A percentile compares a stretch with the other conserved stretches of the same genome.
These are phyloP conservation scores for Solenopsis invicta DNA, from an alignment of 1,140 invertebrate species.

Conservation along the genomic window DNA sequence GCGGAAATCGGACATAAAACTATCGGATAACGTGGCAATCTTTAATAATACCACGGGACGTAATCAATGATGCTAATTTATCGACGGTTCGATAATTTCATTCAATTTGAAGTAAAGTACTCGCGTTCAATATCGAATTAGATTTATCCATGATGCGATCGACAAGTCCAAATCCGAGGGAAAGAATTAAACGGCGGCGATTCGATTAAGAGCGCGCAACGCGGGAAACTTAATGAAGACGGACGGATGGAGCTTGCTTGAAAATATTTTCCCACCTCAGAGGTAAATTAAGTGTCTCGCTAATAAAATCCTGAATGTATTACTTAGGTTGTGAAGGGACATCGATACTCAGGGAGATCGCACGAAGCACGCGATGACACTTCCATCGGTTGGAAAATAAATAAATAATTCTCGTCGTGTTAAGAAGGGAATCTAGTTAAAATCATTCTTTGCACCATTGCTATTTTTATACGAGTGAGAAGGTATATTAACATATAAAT, in stretches of 20 bases:
- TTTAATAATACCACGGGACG: slow-evolving; percentile 30
- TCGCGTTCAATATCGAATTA: slow-evolving; percentile 5
- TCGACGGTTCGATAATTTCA: slow-evolving; percentile 1
- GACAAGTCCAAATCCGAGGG: neutral
- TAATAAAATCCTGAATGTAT: slow-evolving; percentile 42
- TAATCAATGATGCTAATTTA: slow-evolving; percentile 52
- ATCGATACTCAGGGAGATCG: neutral
- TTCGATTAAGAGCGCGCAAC: slow-evolving; percentile 28
- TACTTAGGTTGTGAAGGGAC: slow-evolving; percentile 19
- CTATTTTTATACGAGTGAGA: neutral
- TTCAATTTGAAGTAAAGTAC: neutral
- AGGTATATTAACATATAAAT: neutral
- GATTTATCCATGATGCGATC: slow-evolving; percentile 24
- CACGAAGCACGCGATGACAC: slow-evolving; percentile 19
- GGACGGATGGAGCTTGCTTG: slow-evolving; percentile 20
- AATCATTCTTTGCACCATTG: neutral
- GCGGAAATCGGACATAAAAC: slow-evolving; percentile 17
- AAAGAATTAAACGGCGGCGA: slow-evolving; percentile 40
- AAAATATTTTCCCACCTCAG: slow-evolving; percentile 39
- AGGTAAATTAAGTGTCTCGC: slow-evolving; percentile 23
- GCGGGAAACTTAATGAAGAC: slow-evolving; percentile 33
- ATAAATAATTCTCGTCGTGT: slow-evolving; percentile 25
- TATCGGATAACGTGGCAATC: neutral
- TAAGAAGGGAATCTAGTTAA: neutral
- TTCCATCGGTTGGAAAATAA: neutral